Evolutionary conservation across 2,888 invertebrate genomes (phyloP).

Genomic region (Pocota personata): DNA sequence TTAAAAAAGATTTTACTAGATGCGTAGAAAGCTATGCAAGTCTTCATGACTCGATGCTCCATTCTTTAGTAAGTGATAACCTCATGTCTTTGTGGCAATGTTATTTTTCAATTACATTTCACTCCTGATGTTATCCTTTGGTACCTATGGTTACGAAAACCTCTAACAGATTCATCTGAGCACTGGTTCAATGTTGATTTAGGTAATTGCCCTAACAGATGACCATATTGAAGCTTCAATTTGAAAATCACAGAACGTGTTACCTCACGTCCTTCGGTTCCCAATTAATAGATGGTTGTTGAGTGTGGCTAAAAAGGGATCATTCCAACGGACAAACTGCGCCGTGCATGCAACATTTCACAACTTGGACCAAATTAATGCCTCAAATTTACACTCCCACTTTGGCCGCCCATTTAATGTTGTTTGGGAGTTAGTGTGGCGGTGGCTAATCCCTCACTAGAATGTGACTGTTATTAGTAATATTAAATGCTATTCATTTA

Average conservation of each 20-base stretch:
- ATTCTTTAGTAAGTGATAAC: conserved; percentile 10
- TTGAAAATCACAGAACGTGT: conserved; percentile 32
- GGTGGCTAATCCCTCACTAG: conserved; percentile 32
- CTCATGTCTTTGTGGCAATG: conserved; percentile 36
- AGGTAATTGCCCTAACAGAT: conserved; percentile 62
- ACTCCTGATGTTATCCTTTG: conserved; percentile 1
- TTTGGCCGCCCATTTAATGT: neutral
- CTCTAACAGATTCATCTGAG: neutral
- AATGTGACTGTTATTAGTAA: conserved; percentile 51
- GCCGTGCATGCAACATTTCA: conserved; percentile 36
- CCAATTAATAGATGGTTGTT: conserved; percentile 21
- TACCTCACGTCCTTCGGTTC: conserved; percentile 31
- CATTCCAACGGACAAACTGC: conserved; percentile 16
- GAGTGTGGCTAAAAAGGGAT: conserved; percentile 26
- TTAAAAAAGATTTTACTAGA: too few relatives aligned
- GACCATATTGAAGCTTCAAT: conserved; percentile 39
- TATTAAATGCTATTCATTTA: conserved; percentile 59
- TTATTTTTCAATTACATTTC: conserved; percentile 57
- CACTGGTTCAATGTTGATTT: conserved; percentile 59
- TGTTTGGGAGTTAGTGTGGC: neutral
- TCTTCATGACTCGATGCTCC: too few relatives aligned
- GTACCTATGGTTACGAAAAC: neutral
- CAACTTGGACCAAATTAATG: conserved; percentile 16
- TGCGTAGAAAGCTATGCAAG: neutral
- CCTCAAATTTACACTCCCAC: conserved; percentile 33